Conservation (phyloP, 2,888 invertebrate species). For the Aleiodes alternator region DNA sequence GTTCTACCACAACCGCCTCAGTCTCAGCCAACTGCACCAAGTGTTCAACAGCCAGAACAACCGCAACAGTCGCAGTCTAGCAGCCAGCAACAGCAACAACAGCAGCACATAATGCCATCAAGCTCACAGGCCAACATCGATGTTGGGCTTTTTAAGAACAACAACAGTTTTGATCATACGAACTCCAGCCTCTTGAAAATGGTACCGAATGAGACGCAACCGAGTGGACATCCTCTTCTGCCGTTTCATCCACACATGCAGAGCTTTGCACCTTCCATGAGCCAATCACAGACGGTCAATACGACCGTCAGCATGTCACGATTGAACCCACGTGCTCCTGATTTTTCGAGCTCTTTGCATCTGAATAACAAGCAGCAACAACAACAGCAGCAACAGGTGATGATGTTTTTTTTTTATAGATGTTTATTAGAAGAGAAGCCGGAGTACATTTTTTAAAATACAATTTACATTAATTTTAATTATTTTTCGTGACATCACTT, state of each 20-base stretch:
- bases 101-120: constrained; percentile 67
- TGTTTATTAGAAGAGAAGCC: too few species aligned
- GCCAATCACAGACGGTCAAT: constrained; percentile 70
- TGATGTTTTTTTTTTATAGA: too few species aligned
- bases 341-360: constrained; percentile 81
- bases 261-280: constrained; percentile 67
- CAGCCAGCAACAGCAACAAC: constrained; percentile 63
- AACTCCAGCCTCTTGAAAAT: constrained; percentile 75
- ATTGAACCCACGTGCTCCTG: constrained; percentile 88
- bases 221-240: constrained; percentile 62
- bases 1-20: constrained; percentile 1
- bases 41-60: constrained; percentile 56
- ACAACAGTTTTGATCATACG: constrained; percentile 66
- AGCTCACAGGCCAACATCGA: constrained; percentile 67
- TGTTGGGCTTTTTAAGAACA: constrained; percentile 67
- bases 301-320: constrained; percentile 80
- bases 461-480: too few species aligned
- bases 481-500: too few species aligned
- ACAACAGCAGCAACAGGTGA: not conserved
- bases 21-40: constrained; percentile 31
- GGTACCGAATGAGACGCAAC: constrained; percentile 70
- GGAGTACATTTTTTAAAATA: too few species aligned
- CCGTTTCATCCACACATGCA: constrained; percentile 70
- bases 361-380: constrained; percentile 70
- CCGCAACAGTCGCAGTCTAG: constrained; percentile 59